phyloP scores from a whole-genome alignment of 2,797 vertebrate species.

The Mormyrops boulengeri region DNA sequence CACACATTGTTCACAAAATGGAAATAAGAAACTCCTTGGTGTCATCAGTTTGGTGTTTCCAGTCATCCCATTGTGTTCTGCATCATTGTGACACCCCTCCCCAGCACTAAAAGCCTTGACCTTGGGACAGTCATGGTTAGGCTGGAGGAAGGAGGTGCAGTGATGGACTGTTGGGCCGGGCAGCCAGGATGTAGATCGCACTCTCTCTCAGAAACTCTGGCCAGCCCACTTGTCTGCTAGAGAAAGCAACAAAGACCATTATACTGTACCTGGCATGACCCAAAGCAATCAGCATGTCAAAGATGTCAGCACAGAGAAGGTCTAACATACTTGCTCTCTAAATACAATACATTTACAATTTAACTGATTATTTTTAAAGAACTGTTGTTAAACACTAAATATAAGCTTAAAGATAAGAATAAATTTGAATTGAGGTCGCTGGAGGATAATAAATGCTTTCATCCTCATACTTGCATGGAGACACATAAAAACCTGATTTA shows the following conservation, averaged over 20 bases:
- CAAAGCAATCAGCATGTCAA: neutral
- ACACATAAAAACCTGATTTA: neutral
- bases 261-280: neutral
- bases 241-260: slow-evolving; percentile 22
- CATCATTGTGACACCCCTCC: too few species aligned
- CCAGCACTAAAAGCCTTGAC: neutral
- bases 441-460: neutral
- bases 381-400: neutral
- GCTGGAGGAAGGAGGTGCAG: slow-evolving; percentile 81
- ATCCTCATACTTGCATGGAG: neutral
- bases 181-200: slow-evolving; percentile 79
- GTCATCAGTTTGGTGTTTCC: neutral
- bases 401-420: neutral
- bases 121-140: slow-evolving; percentile 48
- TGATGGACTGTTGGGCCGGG: slow-evolving; percentile 84
- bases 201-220: slow-evolving; percentile 77
- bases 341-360: neutral
- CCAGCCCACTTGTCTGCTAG: slow-evolving; percentile 74
- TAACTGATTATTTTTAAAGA: neutral
- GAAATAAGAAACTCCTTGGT: neutral
- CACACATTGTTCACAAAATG: neutral
- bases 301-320: neutral
- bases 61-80: neutral
- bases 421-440: neutral
- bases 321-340: neutral